Evolutionary conservation across 2,888 invertebrate species (phyloP).

Genomic region (Thecocarcelia acutangulata): DNA sequence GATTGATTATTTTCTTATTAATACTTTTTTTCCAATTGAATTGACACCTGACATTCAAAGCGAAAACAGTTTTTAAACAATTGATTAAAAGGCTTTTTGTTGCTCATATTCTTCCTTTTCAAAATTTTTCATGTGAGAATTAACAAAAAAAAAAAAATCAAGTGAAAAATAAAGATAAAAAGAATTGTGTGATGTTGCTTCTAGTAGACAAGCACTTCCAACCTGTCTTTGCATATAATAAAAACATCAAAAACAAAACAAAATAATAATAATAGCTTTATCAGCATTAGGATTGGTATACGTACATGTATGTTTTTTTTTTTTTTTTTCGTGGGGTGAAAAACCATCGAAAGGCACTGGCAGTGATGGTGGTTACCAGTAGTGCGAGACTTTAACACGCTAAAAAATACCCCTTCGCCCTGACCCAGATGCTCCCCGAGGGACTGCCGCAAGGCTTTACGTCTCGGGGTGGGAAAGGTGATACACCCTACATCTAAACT

Average conservation of each 20-base stretch:
- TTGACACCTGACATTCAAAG: slow-evolving; percentile 48
- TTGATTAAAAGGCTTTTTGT: slow-evolving; percentile 47
- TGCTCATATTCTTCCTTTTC: slow-evolving; percentile 17
- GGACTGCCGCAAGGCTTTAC: too few species aligned
- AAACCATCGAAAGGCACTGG: too few species aligned
- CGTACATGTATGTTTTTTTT: too few species aligned
- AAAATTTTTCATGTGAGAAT: slow-evolving; percentile 15
- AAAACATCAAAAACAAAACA: slow-evolving; percentile 10
- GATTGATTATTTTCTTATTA: slow-evolving; percentile 46
- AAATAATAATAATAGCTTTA: neutral
- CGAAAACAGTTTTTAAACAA: slow-evolving; percentile 48
- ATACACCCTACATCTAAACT: too few species aligned
- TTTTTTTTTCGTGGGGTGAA: too few species aligned
- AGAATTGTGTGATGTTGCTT: slow-evolving; percentile 7
- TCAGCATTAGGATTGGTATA: neutral
- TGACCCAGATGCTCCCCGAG: too few species aligned
- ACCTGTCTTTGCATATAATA: slow-evolving; percentile 35
- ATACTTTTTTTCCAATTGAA: slow-evolving; percentile 3
- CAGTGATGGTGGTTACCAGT: too few species aligned
- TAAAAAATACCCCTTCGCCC: too few species aligned
- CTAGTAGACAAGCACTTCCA: slow-evolving; percentile 43
- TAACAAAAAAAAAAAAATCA: slow-evolving; percentile 16
- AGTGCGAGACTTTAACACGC: too few species aligned
- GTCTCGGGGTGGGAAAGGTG: too few species aligned
- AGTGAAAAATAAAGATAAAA: slow-evolving; percentile 18